Percentiles rank a stretch among this genome's conserved stretches.
Evolutionary conservation across 1,140 invertebrate species (phyloP).

Genomic region (Tribolium castaneum): DNA sequence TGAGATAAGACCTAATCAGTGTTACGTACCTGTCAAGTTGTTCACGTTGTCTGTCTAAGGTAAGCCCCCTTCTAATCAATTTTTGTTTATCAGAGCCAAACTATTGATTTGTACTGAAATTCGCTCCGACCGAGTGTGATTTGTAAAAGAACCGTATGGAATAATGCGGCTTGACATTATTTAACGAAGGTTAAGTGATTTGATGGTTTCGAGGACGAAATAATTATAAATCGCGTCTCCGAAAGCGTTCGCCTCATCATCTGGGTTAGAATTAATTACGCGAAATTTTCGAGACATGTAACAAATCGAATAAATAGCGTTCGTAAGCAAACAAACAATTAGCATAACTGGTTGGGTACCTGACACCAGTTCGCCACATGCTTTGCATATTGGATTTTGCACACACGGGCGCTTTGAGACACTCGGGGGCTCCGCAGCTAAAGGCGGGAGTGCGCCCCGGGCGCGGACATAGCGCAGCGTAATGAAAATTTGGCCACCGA

Average conservation of each 20-base stretch:
- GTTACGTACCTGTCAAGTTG: constrained; percentile 10
- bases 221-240: constrained; percentile 41
- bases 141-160: constrained; percentile 3
- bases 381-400: not conserved
- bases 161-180: constrained; percentile 30
- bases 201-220: constrained; percentile 51
- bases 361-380: not conserved
- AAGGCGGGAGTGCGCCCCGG: not conserved
- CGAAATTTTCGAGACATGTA: not conserved
- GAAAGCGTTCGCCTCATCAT: not conserved
- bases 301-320: not conserved
- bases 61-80: constrained; percentile 26
- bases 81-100: constrained; percentile 19
- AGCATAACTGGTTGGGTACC: constrained; percentile 14
- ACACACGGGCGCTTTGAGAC: not conserved
- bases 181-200: constrained; percentile 50
- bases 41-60: constrained; percentile 15
- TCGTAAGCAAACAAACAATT: constrained; percentile 10
- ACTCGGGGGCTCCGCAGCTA: not conserved
- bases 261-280: not conserved
- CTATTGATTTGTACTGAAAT: constrained; percentile 10
- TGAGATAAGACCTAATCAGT: not conserved
- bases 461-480: too few species aligned
- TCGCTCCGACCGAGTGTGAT: too few species aligned
- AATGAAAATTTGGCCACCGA: not conserved